Percentiles rank a stretch among this genome's conserved stretches.
phyloP scores from a whole-genome alignment of 2,888 invertebrate genomes.

The Coenonympha glycerion region DNA sequence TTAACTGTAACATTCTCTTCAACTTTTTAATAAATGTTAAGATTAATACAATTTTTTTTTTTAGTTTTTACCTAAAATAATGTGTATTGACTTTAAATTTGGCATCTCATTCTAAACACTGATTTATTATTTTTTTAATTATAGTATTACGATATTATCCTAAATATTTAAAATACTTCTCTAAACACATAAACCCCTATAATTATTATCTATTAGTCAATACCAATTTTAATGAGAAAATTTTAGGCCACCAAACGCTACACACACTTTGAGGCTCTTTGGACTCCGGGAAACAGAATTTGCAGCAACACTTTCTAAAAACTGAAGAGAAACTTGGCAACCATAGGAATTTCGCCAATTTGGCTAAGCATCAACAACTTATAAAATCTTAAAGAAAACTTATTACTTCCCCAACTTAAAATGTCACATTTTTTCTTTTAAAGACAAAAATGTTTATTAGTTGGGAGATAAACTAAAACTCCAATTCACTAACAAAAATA shows the following conservation, averaged over 20 bases:
- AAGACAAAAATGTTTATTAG: no score
- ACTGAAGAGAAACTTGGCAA: background rate
- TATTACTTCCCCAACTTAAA: no score
- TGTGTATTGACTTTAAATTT: constrained; percentile 82
- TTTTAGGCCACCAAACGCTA: constrained; percentile 70
- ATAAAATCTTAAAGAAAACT: no score
- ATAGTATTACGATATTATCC: constrained; percentile 62
- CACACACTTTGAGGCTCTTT: constrained; percentile 50
- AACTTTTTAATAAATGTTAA: constrained; percentile 74
- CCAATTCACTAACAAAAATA: no score
- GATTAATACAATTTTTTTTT: constrained; percentile 73
- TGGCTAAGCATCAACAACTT: background rate
- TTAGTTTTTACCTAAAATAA: constrained; percentile 77
- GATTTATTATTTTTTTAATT: constrained; percentile 67
- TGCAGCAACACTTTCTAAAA: background rate
- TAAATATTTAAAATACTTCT: constrained; percentile 76
- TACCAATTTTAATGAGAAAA: constrained; percentile 69
- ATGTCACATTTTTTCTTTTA: no score
- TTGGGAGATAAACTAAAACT: no score
- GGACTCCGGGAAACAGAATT: constrained; percentile 34
- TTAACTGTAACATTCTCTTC: constrained; percentile 74
- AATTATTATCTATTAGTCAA: constrained; percentile 73
- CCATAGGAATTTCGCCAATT: background rate
- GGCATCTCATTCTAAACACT: constrained; percentile 78
- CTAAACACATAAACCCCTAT: constrained; percentile 76